These are phyloP conservation scores for Paramormyrops hopkinsi DNA, from an alignment of 2,797 vertebrate genomes.

Conservation along the genomic window DNA sequence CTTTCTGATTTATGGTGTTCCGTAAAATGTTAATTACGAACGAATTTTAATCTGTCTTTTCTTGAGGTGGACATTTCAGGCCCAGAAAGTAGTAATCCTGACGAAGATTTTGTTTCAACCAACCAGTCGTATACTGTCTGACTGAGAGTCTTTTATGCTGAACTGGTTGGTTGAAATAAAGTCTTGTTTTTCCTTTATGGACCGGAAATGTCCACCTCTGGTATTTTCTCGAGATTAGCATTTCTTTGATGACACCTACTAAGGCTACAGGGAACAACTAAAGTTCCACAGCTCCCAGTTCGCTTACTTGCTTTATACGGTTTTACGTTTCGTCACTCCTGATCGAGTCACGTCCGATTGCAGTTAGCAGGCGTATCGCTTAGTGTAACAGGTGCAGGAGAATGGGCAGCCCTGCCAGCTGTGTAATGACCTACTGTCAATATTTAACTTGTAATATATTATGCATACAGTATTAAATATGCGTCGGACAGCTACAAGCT, in stretches of 20 bases:
- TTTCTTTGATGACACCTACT: not conserved
- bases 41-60: not conserved
- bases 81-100: not conserved
- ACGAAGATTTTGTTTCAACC: not conserved
- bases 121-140: not conserved
- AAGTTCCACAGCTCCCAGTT: not conserved
- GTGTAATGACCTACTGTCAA: not conserved
- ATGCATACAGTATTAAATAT: not conserved
- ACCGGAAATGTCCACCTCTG: not conserved
- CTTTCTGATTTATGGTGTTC: not conserved
- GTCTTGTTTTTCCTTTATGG: not conserved
- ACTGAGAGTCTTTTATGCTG: not conserved
- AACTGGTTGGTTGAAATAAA: not conserved
- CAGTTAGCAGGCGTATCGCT: not conserved
- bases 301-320: not conserved
- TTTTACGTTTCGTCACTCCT: not conserved
- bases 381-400: not conserved
- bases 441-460: not conserved
- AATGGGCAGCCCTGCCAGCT: not conserved
- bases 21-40: not conserved
- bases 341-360: not conserved
- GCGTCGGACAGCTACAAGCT: not conserved
- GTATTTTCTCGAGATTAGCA: not conserved
- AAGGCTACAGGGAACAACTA: not conserved
- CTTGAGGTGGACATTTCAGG: not conserved